These are phyloP conservation scores for Sebastiscus albofasciatus DNA, from an alignment of 2,797 vertebrate species.

Conservation along the genomic window DNA sequence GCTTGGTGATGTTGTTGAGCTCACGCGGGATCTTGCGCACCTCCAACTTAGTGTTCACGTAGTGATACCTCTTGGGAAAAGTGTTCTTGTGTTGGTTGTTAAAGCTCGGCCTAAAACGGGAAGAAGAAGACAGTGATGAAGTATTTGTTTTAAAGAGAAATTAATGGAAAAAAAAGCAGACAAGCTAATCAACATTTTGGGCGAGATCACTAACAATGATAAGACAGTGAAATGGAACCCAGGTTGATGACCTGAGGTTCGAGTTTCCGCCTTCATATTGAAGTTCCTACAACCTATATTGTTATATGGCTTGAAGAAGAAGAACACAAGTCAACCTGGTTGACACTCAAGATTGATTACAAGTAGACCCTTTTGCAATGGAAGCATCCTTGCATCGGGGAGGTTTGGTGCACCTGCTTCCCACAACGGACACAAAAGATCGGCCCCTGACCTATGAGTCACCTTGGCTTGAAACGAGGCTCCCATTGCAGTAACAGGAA, in stretches of 20 bases:
- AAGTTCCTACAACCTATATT: neutral
- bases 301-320: neutral
- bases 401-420: neutral
- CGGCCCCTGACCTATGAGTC: constrained; percentile 37
- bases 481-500: constrained; percentile 18
- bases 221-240: neutral
- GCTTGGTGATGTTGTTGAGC: constrained; percentile 95
- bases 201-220: neutral
- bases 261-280: neutral
- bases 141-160: neutral
- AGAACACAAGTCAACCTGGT: neutral
- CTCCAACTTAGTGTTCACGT: constrained; percentile 95
- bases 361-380: neutral
- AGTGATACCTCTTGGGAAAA: constrained; percentile 92
- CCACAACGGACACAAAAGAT: constrained; percentile 30
- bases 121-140: neutral
- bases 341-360: constrained; percentile 5
- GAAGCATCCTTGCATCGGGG: neutral
- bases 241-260: neutral
- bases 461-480: constrained; percentile 35
- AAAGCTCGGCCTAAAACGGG: constrained; percentile 85
- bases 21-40: constrained; percentile 95
- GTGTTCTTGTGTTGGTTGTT: constrained; percentile 91
- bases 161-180: neutral
- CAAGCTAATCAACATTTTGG: neutral